Base-by-base conservation (phyloP, 2,888 invertebrate species). In the Nomada ruficornis region DNA sequence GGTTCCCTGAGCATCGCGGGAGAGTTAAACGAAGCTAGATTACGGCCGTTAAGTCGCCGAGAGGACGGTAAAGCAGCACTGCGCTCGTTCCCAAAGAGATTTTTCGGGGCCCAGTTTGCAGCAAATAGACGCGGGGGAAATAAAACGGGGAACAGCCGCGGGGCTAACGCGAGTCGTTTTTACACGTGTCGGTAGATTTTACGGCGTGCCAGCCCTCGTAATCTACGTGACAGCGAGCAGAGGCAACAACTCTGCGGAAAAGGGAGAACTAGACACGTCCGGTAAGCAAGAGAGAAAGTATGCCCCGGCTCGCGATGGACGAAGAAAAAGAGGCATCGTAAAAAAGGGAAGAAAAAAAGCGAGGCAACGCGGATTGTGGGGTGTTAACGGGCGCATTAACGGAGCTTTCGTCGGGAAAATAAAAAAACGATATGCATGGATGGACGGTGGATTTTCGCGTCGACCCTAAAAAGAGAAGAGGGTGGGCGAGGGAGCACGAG, bases 381-480 rank as follows among this genome's bases (percentile, higher is more conserved):
- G 86, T 84, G 86, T 86, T 86, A 86, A 86, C 80, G 83, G 68
- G 68, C 62, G 80, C 78, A 83, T 84, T 86, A 85, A 86, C 86
- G 69, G 78, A 72, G 69, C 80, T 85, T 76, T 83, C 76, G 79
- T 74, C 70, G 60, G 55, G 68, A 62, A 60, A 79, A 83, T 76
- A 83, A 47, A 82, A 84, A 84, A 82, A 80, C 73, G 68, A 79
- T 82, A 74, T 68, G 81, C 81, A 71, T 70, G 75, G 80, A 82
- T 75, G 81, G 80, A 71, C 75, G 65, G 63, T 81, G 76, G 76
- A 76, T 82, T 82, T 76, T 64, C 55, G 42, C 47, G 76, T 65
- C 69, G 70, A 75, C 55, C 59, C 55, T 71, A 70, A 55, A 68
- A 68, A 15, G 23, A 20, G 29, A 54, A 26, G 29, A 42, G 10